Base-by-base conservation (phyloP, 2,113 vertebrate species). In the Zosterops pallidus region DNA sequence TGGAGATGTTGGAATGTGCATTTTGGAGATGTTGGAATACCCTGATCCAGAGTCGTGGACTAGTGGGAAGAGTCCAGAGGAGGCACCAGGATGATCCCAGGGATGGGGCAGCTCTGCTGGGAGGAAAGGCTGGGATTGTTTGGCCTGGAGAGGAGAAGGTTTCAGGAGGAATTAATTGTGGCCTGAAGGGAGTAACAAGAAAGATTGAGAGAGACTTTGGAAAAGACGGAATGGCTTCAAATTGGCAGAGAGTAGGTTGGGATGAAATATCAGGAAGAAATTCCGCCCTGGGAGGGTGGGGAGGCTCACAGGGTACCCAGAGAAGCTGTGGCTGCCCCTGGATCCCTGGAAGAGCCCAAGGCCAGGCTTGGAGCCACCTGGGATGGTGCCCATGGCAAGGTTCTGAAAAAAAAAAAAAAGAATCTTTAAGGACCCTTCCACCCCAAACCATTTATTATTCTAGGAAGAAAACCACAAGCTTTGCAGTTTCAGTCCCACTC, bases 251-350 rank as follows among this genome's bases (percentile, higher is more conserved):
- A 7, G 28, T 3, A 20, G 19, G 44, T 13, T 39, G 59, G 28
- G 53, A 8, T 60, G 3, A 11, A 41, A 57, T 44, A 9, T 12
- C 17, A 1, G 60, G 23, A 24, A 52, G 16, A 0, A 89, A 59
- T 59, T 31, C 1, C 1, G 55, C 6, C 1, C 15, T 67, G 7
- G 0, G 52, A 59, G 52, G 25, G 8, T 11, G 77, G 3, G 1
- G 0, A 44, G 31, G 33, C 22, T 24, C 67, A 57, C 13, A 35
- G 65, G 13, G 2, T 64, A 7, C 22, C 44, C 77, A 65, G 52
- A 65, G 26, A 0, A 29, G 44, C 59, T 50, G 59, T 16, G 86
- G 44, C 50, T 74, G 44, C 14, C 28, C 37, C 46, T 62, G n/a
- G 56, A 68, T 17, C 46, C 53, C 69, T 89, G 53, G 68, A 0